Percentiles rank a stretch among this genome's conserved stretches.
Conservation (phyloP, 1,140 invertebrate species). For the Conus betulinus region DNA sequence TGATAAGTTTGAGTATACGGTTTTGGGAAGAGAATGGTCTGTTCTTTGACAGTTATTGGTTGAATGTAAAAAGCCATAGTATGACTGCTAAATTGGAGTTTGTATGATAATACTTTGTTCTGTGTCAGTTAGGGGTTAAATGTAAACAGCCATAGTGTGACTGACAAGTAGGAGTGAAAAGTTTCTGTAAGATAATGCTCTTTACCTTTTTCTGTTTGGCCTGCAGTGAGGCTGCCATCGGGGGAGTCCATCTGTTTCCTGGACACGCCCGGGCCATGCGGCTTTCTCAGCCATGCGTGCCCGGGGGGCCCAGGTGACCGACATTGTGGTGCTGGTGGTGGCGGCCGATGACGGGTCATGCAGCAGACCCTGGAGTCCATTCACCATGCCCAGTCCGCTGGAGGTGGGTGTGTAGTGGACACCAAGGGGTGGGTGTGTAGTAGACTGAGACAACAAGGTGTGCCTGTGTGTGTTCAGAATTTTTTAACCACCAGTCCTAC, state of each 20-base stretch:
- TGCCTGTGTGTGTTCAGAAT: not conserved
- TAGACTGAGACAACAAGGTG: not conserved
- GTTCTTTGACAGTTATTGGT: no score
- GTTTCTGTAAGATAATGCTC: no score
- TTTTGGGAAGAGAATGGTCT: no score
- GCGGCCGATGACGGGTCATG: conserved; percentile 99
- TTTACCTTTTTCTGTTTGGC: not conserved
- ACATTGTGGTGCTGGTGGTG: conserved; percentile 97
- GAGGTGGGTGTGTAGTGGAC: conserved; percentile 53
- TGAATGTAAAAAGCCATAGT: no score
- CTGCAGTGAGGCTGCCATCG: conserved; percentile 60
- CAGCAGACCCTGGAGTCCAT: conserved; percentile 90
- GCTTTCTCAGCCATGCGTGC: conserved; percentile 95
- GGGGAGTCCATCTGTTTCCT: conserved; percentile 93
- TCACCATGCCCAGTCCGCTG: conserved; percentile 73
- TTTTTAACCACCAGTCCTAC: no score
- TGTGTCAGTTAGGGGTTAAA: no score
- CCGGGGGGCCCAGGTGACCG: conserved; percentile 93
- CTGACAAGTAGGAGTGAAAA: no score
- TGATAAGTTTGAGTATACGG: no score
- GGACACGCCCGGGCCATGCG: conserved; percentile 99
- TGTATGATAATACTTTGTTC: no score
- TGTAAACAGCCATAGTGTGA: no score
- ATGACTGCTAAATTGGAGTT: no score
- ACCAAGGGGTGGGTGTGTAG: not conserved